Evolutionary conservation across 2,797 vertebrate species (phyloP), one percentile per base, ranked within the genome.

Genomic region (Poeciliopsis presidionis): DNA sequence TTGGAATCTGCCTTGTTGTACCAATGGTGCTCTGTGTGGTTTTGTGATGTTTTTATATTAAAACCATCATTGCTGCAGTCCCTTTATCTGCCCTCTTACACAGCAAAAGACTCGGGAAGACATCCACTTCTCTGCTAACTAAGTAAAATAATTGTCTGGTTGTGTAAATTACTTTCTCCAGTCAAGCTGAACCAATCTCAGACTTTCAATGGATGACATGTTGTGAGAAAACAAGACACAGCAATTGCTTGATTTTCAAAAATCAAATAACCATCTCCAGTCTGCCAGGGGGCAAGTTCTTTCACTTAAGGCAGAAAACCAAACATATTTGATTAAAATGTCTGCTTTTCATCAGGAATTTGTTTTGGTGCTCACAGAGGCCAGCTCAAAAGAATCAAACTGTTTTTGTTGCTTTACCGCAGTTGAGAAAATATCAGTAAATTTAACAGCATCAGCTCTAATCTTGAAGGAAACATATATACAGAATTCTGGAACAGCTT

Each of bases 231-330:
- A 72, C 11, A 7, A 73, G 74, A 53, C 75, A 86, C 74, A 83
- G 76, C 67, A 86, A 89, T 81, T 49, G 76, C 69, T 88, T 90
- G 83, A 88, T 87, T 86, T 87, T 84, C 72, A 84, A 77, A 77
- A 92, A 90, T 85, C 83, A 84, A 92, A 91, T 86, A 84, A 89
- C 77, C 72, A 82, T 74, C 81, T 81, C 73, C 28, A 73, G 82
- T 81, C 77, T 73, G 83, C 92, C 88, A 74, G 79, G 70, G 83
- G 85, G 81, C 43, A 81, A 86, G 88, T 83, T 72, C 82, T 84
- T 92, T 89, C 82, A 90, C 82, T 88, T 87, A 85, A 76, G 75
- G 84, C 78, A 82, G 81, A 79, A 92, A 90, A 91, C 84, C 79
- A 57, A 86, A 88, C 76, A 87, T 85, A 90, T 91, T 90, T 43